Base-by-base conservation (phyloP, 2,888 invertebrate species). In the Agelastica alni region DNA sequence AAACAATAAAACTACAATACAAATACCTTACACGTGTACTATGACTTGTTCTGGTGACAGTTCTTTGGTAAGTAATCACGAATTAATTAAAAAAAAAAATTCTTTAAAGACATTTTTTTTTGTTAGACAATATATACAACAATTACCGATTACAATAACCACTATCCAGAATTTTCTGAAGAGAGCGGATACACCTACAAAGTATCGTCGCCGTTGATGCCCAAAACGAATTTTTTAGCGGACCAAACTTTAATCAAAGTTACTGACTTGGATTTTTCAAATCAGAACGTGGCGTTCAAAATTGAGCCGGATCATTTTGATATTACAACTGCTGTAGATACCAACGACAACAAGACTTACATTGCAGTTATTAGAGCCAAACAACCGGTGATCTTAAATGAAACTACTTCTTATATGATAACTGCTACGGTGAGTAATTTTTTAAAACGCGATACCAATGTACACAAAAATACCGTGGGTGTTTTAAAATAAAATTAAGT, bases 241-340 rank as follows among this genome's bases (percentile, higher is more conserved):
- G 69, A 76, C n/a, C 74, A 77, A 1, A 12, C 12, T 2, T 70
- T 73, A 18, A 76, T 83, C 7, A 69, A 66, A 37, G 82, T 76
- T 0, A 71, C 76, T 61, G 83, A 83, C 65, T 75, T 81, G 16
- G 83, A 83, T 66, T 77, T 83, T 6, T 80, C 82, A 1, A 83
- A 80, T 39, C 60, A 56, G 6, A 12, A 54, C 2, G 49, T 75
- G 6, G 60, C 26, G 3, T 72, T 72, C 53, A 46, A 52, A 3
- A 59, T 72, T 7, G 47, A 51, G 22, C 64, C 68, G 3, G 59
- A 59, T 2, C 62, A 69, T 52, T 71, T 68, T 51, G 30, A 26
- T 7, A 39, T 66, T 4, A 32, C 43, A 0, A 54, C 61, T 5
- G n/a, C 16, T 3, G 45, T 31, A 2, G 37, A 39, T 22, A 43